phyloP scores from a whole-genome alignment of 2,797 vertebrate species.

The Octomys mimax region DNA sequence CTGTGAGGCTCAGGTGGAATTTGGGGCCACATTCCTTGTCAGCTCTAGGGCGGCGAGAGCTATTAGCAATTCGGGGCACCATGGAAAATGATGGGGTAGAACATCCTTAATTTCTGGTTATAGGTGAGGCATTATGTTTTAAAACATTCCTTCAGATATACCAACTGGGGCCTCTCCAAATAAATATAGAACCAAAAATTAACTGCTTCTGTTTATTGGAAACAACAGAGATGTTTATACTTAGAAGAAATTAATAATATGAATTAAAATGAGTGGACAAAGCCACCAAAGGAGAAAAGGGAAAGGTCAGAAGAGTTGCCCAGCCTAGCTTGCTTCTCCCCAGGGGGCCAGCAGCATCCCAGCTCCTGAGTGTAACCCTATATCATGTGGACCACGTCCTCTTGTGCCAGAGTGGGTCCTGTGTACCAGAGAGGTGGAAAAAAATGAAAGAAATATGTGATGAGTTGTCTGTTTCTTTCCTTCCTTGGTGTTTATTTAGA shows the following conservation, averaged over 20 bases:
- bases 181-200: not conserved
- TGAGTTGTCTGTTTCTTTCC: constrained; percentile 8
- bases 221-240: not conserved
- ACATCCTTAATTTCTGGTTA: constrained; percentile 24
- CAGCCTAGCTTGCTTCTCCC: not conserved
- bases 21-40: not conserved
- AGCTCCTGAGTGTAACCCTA: fast-evolving
- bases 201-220: not conserved
- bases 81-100: not conserved
- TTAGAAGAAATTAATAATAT: not conserved
- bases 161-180: not conserved
- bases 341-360: not conserved
- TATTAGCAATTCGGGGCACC: not conserved
- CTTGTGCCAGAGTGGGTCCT: not conserved
- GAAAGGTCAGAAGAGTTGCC: not conserved
- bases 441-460: not conserved
- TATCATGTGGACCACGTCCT: fast-evolving
- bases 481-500: constrained; percentile 84
- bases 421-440: not conserved
- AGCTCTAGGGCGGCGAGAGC: not conserved
- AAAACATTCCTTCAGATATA: not conserved
- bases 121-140: constrained; percentile 15
- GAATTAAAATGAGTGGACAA: not conserved
- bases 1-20: not conserved
- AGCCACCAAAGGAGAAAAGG: not conserved